Evolutionary conservation across 92 coral and sea anemone genomes (phyloP).

Genomic region (Umimayanthus chanpuru): DNA sequence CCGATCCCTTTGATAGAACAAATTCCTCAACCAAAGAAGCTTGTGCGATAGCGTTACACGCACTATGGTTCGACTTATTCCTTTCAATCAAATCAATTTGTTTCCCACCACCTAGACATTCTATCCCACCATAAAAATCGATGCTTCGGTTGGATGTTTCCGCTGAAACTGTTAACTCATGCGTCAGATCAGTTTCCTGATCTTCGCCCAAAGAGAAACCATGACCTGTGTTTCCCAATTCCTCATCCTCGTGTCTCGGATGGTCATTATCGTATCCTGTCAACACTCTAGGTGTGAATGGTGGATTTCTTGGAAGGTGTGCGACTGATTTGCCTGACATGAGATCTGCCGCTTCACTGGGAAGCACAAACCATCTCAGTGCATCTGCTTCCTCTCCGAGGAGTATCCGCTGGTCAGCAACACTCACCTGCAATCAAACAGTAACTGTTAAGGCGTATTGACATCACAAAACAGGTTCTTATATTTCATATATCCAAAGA

Average conservation of each 20-base stretch:
- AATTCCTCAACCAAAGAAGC: background rate
- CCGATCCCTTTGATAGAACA: background rate
- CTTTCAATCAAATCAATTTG: background rate
- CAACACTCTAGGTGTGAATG: conserved; percentile 84
- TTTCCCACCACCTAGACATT: conserved; percentile 7
- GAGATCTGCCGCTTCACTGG: conserved; percentile 85
- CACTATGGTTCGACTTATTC: background rate
- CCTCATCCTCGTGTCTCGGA: background rate
- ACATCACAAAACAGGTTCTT: background rate
- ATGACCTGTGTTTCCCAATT: background rate
- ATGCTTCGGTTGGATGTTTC: background rate
- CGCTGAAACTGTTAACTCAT: background rate
- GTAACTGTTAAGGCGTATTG: background rate
- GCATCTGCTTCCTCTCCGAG: conserved; percentile 86
- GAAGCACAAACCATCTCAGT: conserved; percentile 91
- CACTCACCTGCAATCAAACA: conserved; percentile 50
- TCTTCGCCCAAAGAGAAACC: background rate
- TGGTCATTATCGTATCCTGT: background rate
- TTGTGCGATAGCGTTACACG: background rate
- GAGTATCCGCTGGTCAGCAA: conserved; percentile 86
- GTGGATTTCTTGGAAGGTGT: conserved; percentile 68
- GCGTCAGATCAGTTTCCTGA: background rate
- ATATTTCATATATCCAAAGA: background rate
- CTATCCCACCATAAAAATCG: background rate
- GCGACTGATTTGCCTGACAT: conserved; percentile 62